A percentile compares a stretch with the other conserved stretches of the same genome.
These are phyloP conservation scores for Crax fasciolata DNA, from an alignment of 2,797 vertebrate genomes.

Conservation along the genomic window DNA sequence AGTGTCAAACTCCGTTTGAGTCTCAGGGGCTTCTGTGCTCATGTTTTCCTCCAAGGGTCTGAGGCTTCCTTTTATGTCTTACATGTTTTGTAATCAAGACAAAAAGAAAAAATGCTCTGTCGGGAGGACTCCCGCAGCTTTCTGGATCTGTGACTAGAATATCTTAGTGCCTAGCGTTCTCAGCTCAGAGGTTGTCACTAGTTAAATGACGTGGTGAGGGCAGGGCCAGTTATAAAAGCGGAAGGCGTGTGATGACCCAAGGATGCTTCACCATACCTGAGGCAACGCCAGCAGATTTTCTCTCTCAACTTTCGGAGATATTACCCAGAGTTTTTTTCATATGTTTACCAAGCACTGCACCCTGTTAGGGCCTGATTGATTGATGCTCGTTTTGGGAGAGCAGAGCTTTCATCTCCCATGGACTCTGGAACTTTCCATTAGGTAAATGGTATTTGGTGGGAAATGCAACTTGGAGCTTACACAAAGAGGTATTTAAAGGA, in stretches of 20 bases:
- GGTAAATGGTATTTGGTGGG: background rate
- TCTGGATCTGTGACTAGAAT: background rate
- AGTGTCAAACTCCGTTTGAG: background rate
- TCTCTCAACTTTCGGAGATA: background rate
- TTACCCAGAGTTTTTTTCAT: background rate
- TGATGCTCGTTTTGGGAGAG: background rate
- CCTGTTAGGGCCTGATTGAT: background rate
- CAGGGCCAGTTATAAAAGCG: background rate
- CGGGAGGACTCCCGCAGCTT: background rate
- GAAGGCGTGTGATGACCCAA: background rate
- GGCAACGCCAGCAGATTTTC: background rate
- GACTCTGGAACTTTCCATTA: background rate
- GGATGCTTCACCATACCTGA: rapidly evolving
- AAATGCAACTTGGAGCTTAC: background rate
- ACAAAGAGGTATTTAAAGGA: background rate
- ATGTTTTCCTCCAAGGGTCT: background rate
- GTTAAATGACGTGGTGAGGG: background rate
- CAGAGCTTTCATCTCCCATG: background rate
- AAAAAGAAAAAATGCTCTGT: too few species aligned
- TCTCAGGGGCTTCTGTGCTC: background rate
- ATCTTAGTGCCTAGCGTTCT: background rate
- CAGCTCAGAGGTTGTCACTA: background rate
- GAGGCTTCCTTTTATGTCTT: background rate
- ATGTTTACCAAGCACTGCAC: background rate
- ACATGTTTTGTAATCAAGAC: background rate